Evolutionary conservation across 2,797 vertebrate genomes (phyloP).

Genomic region (Micrastur ruficollis): DNA sequence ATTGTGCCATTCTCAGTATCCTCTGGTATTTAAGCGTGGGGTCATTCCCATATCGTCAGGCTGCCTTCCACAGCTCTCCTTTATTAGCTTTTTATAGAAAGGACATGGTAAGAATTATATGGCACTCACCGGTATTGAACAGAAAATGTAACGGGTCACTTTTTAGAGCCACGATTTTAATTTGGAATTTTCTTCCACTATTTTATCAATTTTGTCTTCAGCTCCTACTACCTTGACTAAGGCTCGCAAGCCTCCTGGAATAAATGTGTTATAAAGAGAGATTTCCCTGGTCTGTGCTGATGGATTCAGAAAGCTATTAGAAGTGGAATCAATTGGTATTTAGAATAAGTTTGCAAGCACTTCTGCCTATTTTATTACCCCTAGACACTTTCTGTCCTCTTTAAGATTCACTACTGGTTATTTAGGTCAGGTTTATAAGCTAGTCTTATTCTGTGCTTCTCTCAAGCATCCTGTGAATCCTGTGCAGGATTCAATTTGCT

Average conservation of each 20-base stretch:
- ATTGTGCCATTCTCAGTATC: not conserved
- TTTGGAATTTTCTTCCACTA: not conserved
- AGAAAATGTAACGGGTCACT: not conserved
- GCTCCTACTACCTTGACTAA: not conserved
- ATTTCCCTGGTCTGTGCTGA: not conserved
- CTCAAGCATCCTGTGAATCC: not conserved
- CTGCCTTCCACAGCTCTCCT: not conserved
- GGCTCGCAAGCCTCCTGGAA: not conserved
- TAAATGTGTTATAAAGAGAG: not conserved
- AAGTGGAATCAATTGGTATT: not conserved
- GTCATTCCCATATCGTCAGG: not conserved
- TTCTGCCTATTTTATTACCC: not conserved
- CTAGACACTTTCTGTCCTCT: not conserved
- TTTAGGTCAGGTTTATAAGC: conserved; percentile 25
- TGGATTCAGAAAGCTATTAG: not conserved
- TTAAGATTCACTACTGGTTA: not conserved
- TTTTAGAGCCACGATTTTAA: not conserved
- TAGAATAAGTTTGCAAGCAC: not conserved
- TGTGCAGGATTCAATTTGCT: conserved; percentile 1
- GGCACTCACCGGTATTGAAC: not conserved
- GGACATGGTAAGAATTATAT: not conserved
- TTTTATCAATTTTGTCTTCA: not conserved
- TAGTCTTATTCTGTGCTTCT: not conserved
- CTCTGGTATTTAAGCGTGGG: not conserved
- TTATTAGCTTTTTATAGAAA: not conserved